Base-by-base conservation (phyloP, 2,888 invertebrate genomes). In the Dioctria rufipes region DNA sequence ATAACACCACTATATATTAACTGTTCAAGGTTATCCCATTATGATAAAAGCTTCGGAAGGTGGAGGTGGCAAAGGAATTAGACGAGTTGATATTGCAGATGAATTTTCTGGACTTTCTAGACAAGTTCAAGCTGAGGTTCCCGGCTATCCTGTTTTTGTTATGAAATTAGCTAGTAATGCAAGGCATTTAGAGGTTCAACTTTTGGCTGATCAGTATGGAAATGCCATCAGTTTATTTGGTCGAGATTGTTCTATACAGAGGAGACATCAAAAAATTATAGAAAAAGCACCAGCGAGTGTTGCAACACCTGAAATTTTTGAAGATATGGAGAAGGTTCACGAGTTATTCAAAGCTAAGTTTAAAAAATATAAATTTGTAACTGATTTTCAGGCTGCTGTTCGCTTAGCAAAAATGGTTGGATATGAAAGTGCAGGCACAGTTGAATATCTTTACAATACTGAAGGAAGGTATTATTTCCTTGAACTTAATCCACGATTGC, bases 11-110 rank as follows among this genome's bases (percentile, higher is more conserved):
- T 71, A 58, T 67, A 13, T 40, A 13, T 49, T 8, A 69, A 69
- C n/a, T 51, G 9, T 65, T 80, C 66, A 84, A 92, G 92, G 92
- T 84, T 98, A 93, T 91, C 99, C 99, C 0, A 95, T 99, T 6
- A 99, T 98, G 99, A 98, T 99, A 84, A 99, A 99, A 89, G 99
- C 99, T 0, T 98, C 98, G 0, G 99, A 99, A 90, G 99, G 99
- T 78, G 99, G 99, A 61, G 99, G 99, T 54, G 99, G 99, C 3
- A 99, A 99, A 88, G 99, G 99, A 81, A 99, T 99, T 86, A 92
- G 99, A 82, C 98, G 98, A 87, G 98, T 96, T 40, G 96, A 97
- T 85, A 94, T 93, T 82, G 91, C 95, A 0, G 98, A 98, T 84
- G 98, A 99, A 85, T 97, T 99, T 88, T 93, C 94, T 6, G 94